A percentile compares a stretch with the other conserved stretches of the same genome.
phyloP scores from a whole-genome alignment of 2,888 invertebrate species.

The Tanypteryx hageni region DNA sequence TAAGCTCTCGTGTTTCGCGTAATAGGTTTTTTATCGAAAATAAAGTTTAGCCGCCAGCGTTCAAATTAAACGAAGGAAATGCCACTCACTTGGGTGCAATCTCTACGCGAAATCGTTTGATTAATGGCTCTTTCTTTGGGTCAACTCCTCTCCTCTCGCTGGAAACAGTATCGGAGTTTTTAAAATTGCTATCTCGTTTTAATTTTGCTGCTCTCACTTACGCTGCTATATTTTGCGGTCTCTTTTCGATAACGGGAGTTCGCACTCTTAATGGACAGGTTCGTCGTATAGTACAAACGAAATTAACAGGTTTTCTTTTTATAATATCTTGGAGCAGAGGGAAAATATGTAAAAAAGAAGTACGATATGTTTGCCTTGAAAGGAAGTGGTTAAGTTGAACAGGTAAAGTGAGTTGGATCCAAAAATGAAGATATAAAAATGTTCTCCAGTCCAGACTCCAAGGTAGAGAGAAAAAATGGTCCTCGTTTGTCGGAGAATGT shows the following conservation, averaged over 20 bases:
- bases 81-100: no score
- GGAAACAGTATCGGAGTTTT: not conserved
- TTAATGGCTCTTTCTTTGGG: not conserved
- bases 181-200: not conserved
- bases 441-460: not conserved
- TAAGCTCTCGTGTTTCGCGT: not conserved
- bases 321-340: not conserved
- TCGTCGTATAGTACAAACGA: not conserved
- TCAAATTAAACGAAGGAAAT: no score
- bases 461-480: not conserved
- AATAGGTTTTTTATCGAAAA: no score
- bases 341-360: not conserved
- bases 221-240: not conserved
- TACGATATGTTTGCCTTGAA: not conserved
- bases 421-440: constrained; percentile 1
- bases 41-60: no score
- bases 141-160: not conserved
- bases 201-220: not conserved
- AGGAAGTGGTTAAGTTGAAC: not conserved
- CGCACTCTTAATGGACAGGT: not conserved
- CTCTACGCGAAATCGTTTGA: no score
- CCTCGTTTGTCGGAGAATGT: not conserved
- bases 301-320: not conserved
- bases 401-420: not conserved
- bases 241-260: no score